These are phyloP conservation scores for Sus cebifrons DNA, from an alignment of 2,797 vertebrate species.

Conservation along the genomic window DNA sequence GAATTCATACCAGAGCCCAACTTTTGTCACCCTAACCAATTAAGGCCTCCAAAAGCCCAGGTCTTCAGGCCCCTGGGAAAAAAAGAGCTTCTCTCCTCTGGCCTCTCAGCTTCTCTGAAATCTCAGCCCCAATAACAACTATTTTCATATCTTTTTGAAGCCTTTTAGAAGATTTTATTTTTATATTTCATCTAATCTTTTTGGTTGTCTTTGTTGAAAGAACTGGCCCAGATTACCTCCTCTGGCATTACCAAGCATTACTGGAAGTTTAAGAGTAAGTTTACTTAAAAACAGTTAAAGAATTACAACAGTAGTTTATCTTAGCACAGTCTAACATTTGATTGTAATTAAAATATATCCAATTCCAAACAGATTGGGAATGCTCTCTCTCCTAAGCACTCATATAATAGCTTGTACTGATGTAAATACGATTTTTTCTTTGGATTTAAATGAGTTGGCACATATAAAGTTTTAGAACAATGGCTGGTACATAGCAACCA, in stretches of 20 bases:
- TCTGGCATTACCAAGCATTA: not conserved
- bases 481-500: not conserved
- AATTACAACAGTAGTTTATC: not conserved
- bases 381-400: not conserved
- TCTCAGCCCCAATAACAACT: not conserved
- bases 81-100: not conserved
- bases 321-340: slow-evolving; percentile 25
- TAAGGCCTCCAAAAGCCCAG: not conserved
- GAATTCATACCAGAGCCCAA: not conserved
- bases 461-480: slow-evolving; percentile 10
- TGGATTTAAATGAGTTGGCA: slow-evolving; percentile 17
- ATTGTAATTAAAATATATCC: slow-evolving; percentile 27
- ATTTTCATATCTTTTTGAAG: not conserved
- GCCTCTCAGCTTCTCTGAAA: not conserved
- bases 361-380: slow-evolving; percentile 10
- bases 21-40: not conserved
- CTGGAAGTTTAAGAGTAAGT: slow-evolving; percentile 8
- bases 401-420: not conserved
- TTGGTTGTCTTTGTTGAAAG: not conserved
- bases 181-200: slow-evolving; percentile 1
- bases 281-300: slow-evolving; percentile 39
- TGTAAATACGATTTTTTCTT: slow-evolving; percentile 36
- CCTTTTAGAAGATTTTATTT: slow-evolving; percentile 39
- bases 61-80: not conserved
- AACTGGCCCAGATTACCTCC: not conserved